Percentiles rank a stretch among this genome's conserved stretches.
Evolutionary conservation across 2,113 vertebrate species (phyloP).

Genomic region (Bucco capensis): DNA sequence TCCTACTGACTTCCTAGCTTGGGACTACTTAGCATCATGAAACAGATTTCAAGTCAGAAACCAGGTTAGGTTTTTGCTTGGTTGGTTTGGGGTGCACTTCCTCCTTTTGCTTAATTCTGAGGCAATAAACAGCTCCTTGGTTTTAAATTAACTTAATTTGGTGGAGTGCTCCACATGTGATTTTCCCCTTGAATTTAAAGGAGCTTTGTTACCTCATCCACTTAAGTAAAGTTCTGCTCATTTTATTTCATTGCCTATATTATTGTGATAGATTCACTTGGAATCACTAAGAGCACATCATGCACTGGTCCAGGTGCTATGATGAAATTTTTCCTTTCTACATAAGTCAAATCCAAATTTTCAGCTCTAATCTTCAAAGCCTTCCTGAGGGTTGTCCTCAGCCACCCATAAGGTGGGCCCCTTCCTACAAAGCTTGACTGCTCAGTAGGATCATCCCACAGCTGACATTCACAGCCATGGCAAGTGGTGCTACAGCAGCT

Average conservation of each 20-base stretch:
- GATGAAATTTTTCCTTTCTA: not conserved
- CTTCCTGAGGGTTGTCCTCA: not conserved
- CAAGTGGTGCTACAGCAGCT: accelerated
- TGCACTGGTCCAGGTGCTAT: too few species aligned
- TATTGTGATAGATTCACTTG: not conserved
- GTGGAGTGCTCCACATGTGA: not conserved
- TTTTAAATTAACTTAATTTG: not conserved
- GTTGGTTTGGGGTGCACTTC: not conserved
- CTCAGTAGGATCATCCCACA: accelerated
- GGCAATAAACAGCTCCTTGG: not conserved
- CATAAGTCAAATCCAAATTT: not conserved
- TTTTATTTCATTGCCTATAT: too few species aligned
- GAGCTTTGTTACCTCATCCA: not conserved
- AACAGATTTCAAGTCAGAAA: not conserved
- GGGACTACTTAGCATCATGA: not conserved
- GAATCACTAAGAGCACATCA: not conserved
- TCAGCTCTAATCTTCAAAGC: not conserved
- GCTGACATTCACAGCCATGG: not conserved
- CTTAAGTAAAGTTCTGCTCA: not conserved
- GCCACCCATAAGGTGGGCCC: not conserved
- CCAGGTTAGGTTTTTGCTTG: not conserved
- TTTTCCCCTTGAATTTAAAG: not conserved
- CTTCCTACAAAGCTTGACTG: not conserved
- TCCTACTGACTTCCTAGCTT: not conserved
- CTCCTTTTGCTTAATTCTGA: not conserved